Conservation (phyloP, 2,113 vertebrate species). For the Microcebus lehilahytsara region DNA sequence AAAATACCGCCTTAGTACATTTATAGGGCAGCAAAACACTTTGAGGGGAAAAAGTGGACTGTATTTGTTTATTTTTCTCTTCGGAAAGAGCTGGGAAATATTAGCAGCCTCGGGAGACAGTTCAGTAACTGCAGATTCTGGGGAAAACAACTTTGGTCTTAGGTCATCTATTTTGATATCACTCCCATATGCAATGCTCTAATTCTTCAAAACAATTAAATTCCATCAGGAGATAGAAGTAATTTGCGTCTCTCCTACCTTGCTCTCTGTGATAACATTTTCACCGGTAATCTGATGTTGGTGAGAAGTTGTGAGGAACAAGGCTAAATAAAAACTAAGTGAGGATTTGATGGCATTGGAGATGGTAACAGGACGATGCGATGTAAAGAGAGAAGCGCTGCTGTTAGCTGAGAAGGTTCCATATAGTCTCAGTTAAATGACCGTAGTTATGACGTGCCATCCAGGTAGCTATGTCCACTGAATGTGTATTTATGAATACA, state of each 20-base stretch:
- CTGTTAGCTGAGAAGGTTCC: neutral
- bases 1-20: neutral
- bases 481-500: neutral
- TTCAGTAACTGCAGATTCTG: neutral
- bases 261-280: neutral
- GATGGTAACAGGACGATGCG: too few species aligned
- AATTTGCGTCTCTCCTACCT: neutral
- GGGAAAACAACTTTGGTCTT: constrained; percentile 39
- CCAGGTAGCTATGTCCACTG: neutral
- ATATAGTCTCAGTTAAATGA: neutral
- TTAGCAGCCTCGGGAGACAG: neutral
- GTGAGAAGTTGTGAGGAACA: neutral
- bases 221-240: constrained; percentile 44
- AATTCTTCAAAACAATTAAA: constrained; percentile 53
- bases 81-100: neutral
- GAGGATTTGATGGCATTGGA: neutral
- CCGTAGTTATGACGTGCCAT: neutral
- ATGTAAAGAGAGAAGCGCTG: neutral
- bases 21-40: neutral
- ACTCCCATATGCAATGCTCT: constrained; percentile 58
- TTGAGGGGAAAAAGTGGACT: neutral
- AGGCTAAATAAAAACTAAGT: neutral
- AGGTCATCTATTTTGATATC: constrained; percentile 66
- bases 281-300: neutral
- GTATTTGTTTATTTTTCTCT: constrained; percentile 33